Evolutionary conservation across 2,888 invertebrate genomes (phyloP), one percentile per base, ranked within the genome.

Genomic region (Ectemnius lituratus): DNA sequence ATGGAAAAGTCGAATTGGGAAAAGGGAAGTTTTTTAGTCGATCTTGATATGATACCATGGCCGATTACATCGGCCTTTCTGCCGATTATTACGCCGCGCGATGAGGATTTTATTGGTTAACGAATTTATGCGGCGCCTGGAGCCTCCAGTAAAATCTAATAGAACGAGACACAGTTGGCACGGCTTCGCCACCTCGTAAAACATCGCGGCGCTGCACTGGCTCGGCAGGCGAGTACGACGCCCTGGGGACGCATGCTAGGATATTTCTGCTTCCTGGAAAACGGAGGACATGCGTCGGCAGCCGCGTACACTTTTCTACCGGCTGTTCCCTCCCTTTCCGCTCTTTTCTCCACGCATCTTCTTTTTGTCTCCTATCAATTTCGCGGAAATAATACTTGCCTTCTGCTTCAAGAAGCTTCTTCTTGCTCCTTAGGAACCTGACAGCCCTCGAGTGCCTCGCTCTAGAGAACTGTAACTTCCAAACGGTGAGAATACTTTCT

Each of bases 121-220:
- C 88, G 87, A 88, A 89, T 89, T 89, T 88, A 88, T 88, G 87
- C 86, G 87, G 86, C 87, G 88, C 87, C 86, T 83, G 80, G 80
- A 85, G 86, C 83, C 76, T 68, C 82, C 84, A 84, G 86, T 88
- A 87, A 88, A 88, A 88, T 88, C 87, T 87, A 88, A 88, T 88
- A 87, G 88, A 88, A 89, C 88, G 89, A 88, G 87, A 86, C 88
- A 87, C 87, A 88, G 88, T 89, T 89, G 88, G 88, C 88, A 88
- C 84, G 81, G 85, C 76, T 73, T 87, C 83, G 85, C 87, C 88
- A 88, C 87, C 87, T 88, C 88, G 86, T 89, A 89, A 89, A 89
- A 88, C 85, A 88, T 86, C 84, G 81, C 69, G 80, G 69, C 78
- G 70, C 73, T 79, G 74, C 77, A 74, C 73, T 77, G 73, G 78